Evolutionary conservation across 2,888 invertebrate species (phyloP).

Genomic region (Mythimna loreyi): DNA sequence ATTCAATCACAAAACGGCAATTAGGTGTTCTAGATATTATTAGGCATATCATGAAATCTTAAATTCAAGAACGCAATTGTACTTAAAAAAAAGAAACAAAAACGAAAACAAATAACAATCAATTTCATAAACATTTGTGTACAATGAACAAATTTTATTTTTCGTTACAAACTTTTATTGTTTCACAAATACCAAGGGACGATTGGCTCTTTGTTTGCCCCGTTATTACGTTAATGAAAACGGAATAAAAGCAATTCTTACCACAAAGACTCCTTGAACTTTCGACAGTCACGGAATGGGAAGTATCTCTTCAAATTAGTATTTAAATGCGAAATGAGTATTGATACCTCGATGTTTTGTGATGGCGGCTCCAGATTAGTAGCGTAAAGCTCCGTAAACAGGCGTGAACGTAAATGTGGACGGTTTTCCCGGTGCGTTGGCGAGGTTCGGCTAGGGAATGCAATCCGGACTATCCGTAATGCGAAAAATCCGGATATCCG

Average conservation of each 20-base stretch:
- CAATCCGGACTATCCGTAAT: too few relatives aligned
- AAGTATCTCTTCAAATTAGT: slow-evolving; percentile 69
- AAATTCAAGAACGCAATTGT: slow-evolving; percentile 12
- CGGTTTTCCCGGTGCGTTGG: too few relatives aligned
- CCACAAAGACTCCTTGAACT: slow-evolving; percentile 79
- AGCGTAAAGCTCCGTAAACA: too few relatives aligned
- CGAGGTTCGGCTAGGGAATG: too few relatives aligned
- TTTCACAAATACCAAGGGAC: slow-evolving; percentile 45
- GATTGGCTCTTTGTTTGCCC: slow-evolving; percentile 60
- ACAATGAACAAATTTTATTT: slow-evolving; percentile 33
- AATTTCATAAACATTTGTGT: slow-evolving; percentile 30
- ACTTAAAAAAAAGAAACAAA: too few relatives aligned
- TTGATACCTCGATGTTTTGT: slow-evolving; percentile 23
- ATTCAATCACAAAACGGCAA: background rate
- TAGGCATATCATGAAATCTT: too few relatives aligned
- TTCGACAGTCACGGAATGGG: slow-evolving; percentile 75
- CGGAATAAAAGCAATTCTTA: slow-evolving; percentile 72
- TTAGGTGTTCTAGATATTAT: too few relatives aligned
- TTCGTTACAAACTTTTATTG: slow-evolving; percentile 53
- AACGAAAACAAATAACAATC: slow-evolving; percentile 31
- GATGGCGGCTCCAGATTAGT: too few relatives aligned
- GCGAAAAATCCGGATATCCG: too few relatives aligned
- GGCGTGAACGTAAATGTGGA: too few relatives aligned
- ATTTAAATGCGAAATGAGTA: slow-evolving; percentile 53
- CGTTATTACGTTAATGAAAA: slow-evolving; percentile 68